Base-by-base conservation (phyloP, 1,140 invertebrate species). In the Glomeris maerens region DNA sequence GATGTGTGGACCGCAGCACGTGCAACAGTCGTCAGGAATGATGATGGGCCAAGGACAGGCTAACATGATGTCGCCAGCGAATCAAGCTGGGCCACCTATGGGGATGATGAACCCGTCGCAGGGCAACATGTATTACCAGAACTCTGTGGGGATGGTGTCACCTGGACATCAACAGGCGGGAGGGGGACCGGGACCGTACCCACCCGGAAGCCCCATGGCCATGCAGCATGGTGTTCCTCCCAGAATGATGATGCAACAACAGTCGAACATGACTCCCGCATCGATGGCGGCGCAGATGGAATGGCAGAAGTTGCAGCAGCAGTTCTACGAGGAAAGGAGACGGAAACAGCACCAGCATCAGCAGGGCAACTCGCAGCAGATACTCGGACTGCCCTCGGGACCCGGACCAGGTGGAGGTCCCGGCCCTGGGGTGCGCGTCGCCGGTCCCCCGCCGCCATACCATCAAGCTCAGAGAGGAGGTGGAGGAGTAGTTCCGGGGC, bases 391-490 rank as follows among this genome's bases (percentile, higher is more conserved):
- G 71, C 51, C 68, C 70, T 50, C 71, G 70, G 46, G 46, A 14
- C 47, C 45, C n/a, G 49, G 36, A 58, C 57, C 55, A 31, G 56
- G 52, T 29, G 5, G 74, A 74, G 45, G 25, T 26, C 17, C 25
- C 25, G 45, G 25, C 3, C 56, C 56, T n/a, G 58, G 56, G 20
- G 31, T 59, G 20, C 41, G 64, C 47, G 61, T 66, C 52, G 85
- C 87, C 68, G 86, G 86, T 5, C 84, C 87, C 3, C 88, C 87
- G 2, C 88, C 88, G 3, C 80, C 87, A 13, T 85, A 85, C 68
- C 82, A 83, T 64, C 80, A 81, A 61, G 80, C 79, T 40, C 82
- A 83, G 55, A 71, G 84, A 58, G 85, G 83, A 39, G 55, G 52
- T 52, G 55, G 55, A 45, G 47, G 60, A 42, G 57, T 58, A 55